Evolutionary conservation across 2,888 invertebrate species (phyloP).

Genomic region (Argyresthia goedartella): DNA sequence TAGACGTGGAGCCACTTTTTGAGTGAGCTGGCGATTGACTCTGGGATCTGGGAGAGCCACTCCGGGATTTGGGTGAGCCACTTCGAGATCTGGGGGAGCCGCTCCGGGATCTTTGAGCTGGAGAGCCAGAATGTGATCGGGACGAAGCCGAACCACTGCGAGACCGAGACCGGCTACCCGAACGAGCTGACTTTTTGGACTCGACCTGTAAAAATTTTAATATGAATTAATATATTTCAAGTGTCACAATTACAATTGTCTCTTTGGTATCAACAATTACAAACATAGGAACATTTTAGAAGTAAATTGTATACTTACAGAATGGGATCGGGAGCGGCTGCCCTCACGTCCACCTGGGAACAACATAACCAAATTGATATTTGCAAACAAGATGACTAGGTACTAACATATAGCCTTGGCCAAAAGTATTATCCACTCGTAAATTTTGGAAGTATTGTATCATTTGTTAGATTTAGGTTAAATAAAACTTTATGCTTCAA

Average conservation of each 20-base stretch:
- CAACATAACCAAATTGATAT: too few relatives aligned
- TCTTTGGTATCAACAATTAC: background rate
- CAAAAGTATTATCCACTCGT: too few relatives aligned
- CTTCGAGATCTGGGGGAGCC: constrained; percentile 9
- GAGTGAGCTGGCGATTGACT: constrained; percentile 8
- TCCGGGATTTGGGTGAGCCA: constrained; percentile 10
- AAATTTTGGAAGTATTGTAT: too few relatives aligned
- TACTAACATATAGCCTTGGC: too few relatives aligned
- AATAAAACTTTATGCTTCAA: too few relatives aligned
- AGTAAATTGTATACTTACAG: background rate
- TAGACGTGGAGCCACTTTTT: constrained; percentile 6
- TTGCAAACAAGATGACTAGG: too few relatives aligned
- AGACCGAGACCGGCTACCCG: constrained; percentile 24
- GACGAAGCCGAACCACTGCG: background rate
- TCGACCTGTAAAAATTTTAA: constrained; percentile 26
- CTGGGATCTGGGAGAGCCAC: background rate
- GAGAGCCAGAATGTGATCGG: constrained; percentile 12
- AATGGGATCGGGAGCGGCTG: background rate
- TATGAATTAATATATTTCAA: background rate
- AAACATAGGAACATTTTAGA: background rate
- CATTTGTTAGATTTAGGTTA: too few relatives aligned
- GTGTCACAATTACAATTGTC: background rate
- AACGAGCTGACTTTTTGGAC: constrained; percentile 18
- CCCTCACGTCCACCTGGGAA: background rate
- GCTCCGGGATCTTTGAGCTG: constrained; percentile 22